Evolutionary conservation across 37 sponge, comb jelly and placozoan species (phyloP), one percentile per base, ranked within the genome.

Genomic region (Sycon ciliatum): DNA sequence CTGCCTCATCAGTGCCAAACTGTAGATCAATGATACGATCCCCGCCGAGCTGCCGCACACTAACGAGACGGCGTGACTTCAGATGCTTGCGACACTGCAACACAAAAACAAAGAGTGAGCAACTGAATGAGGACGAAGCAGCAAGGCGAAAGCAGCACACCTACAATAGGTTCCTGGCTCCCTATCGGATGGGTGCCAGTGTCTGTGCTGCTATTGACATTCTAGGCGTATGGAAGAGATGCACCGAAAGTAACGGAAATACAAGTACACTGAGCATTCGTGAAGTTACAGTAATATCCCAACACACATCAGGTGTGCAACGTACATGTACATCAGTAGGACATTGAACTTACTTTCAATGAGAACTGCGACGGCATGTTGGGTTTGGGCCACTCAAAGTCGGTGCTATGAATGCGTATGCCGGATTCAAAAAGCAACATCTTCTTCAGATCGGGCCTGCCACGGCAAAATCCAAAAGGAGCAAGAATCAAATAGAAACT

Each of bases 351-450:
- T 53, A 83, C 88, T 71, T 97, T 97, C 87, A 92, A 89, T 33
- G 90, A 76, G 73, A 97, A 97, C 13, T 87, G 85, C 32, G 99
- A 97, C 0, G 99, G 99, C 53, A 83, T 82, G 73, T 85, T 80
- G 62, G 80, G 62, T 73, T 97, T 97, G 0, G 99, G 99, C 93
- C 93, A 92, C 9, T 89, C 89, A 73, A 92, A 97, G 35, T 89
- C 99, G 11, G 99, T 97, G 27, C 73, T 69, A 55, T 97, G 99
- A 31, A 97, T 76, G 3, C 99, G 84, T 24, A 81, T 81, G 0
- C 99, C 99, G 0, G 99, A 97, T 71, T 97, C 93, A 49, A 97
- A 76, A 26, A 86, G 69, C 9, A 97, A 57, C 33, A 92, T 38
- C 20, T 67, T 67, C 69, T 89, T 97, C 76, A 80, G 76, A 38